A percentile compares a stretch with the other conserved stretches of the same genome.
Conservation (phyloP, 2,797 vertebrate genomes). For the Cichlasoma orientale region DNA sequence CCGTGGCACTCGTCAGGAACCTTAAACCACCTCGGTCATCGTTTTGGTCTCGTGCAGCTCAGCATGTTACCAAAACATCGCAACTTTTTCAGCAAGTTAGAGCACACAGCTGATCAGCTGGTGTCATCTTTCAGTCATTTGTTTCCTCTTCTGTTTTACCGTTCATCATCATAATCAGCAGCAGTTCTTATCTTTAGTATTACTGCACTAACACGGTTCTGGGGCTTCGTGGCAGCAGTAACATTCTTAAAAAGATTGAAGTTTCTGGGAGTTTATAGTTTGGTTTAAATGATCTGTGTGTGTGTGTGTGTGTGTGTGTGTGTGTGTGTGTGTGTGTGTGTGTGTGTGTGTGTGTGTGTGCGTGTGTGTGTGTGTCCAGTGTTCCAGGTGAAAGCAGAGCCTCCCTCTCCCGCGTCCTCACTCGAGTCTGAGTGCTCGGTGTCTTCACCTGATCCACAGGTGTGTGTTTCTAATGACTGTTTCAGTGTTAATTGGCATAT, state of each 20-base stretch:
- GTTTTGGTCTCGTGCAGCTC: neutral
- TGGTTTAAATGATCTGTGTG: neutral
- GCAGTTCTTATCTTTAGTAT: too few relatives aligned
- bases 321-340: neutral
- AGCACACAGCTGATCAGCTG: too few relatives aligned
- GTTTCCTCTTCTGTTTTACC: too few relatives aligned
- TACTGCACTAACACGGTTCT: too few relatives aligned
- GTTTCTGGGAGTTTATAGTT: neutral
- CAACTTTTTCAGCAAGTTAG: too few relatives aligned
- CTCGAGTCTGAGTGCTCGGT: constrained; percentile 73
- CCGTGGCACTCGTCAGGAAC: neutral
- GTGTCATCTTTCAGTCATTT: too few relatives aligned
- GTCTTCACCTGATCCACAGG: constrained; percentile 77
- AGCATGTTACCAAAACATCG: too few relatives aligned
- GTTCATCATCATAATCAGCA: too few relatives aligned
- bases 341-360: neutral
- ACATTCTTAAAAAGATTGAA: neutral
- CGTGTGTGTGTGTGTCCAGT: constrained; percentile 65
- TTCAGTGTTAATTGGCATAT: neutral
- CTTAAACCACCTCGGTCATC: neutral
- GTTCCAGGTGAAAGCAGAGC: constrained; percentile 89
- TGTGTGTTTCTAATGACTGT: constrained; percentile 16
- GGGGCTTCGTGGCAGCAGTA: too few relatives aligned
- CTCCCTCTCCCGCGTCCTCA: constrained; percentile 85
- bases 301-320: neutral